These are phyloP conservation scores for Mycalesis mineus DNA, from an alignment of 2,888 invertebrate genomes.

Conservation along the genomic window DNA sequence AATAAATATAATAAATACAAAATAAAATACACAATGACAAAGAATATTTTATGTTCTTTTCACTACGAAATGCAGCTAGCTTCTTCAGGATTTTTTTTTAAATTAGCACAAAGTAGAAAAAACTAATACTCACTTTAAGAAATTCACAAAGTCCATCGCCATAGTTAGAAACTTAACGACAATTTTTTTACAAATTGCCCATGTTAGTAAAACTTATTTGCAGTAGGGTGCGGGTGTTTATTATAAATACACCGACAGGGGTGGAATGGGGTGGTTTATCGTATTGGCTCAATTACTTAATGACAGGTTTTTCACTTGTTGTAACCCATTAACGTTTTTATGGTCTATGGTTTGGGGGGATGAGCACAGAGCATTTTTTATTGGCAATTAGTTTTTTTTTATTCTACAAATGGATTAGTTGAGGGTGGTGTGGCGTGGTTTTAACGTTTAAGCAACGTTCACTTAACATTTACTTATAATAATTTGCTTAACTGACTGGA, in stretches of 20 bases:
- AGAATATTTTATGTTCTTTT: no score
- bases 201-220: constrained; percentile 16
- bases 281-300: constrained; percentile 23
- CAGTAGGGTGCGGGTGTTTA: constrained; percentile 17
- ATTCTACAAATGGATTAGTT: background rate
- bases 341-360: constrained; percentile 4
- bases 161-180: constrained; percentile 4
- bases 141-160: constrained; percentile 16
- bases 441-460: no score
- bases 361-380: background rate
- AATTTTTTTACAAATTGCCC: constrained; percentile 9
- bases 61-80: no score
- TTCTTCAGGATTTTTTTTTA: background rate
- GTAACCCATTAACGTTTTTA: constrained; percentile 16
- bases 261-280: constrained; percentile 11
- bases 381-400: background rate
- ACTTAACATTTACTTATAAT: no score
- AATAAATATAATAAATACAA: no score
- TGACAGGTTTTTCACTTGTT: constrained; percentile 30
- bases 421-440: no score
- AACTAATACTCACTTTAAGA: no score
- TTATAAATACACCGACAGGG: constrained; percentile 12
- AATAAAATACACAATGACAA: no score
- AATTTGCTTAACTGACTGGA: no score
- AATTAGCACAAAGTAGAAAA: no score